A percentile compares a stretch with the other conserved stretches of the same genome.
Conservation (phyloP, 1,140 invertebrate species). For the Pemphigus obesinymphae region DNA sequence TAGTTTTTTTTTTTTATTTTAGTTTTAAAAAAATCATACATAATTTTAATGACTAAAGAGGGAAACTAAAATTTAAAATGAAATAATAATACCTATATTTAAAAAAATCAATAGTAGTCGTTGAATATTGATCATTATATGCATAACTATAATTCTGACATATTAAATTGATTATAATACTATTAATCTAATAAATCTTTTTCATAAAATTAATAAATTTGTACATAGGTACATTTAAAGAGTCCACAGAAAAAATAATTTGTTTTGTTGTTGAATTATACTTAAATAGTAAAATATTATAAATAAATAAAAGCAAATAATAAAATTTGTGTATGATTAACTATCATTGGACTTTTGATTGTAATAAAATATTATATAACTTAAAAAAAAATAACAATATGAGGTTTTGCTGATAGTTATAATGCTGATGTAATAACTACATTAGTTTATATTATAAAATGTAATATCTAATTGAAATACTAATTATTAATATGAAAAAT, state of each 20-base stretch:
- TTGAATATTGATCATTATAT: too few relatives aligned
- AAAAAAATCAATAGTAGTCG: too few relatives aligned
- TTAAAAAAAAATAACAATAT: too few relatives aligned
- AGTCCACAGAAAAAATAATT: not conserved
- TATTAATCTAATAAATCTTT: not conserved
- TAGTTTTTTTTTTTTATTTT: too few relatives aligned
- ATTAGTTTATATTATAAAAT: not conserved
- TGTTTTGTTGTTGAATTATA: not conserved
- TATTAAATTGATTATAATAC: not conserved
- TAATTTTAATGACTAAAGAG: too few relatives aligned
- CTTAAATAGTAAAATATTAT: not conserved
- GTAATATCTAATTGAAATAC: not conserved
- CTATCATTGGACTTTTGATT: not conserved
- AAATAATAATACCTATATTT: too few relatives aligned
- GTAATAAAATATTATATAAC: too few relatives aligned
- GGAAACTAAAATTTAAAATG: too few relatives aligned
- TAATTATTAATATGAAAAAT: not conserved
- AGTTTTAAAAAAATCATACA: too few relatives aligned
- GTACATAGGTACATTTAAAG: not conserved
- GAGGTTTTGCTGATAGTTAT: too few relatives aligned
- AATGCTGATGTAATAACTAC: not conserved
- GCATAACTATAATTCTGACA: too few relatives aligned
- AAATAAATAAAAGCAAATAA: not conserved
- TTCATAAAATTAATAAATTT: not conserved
- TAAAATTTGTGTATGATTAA: not conserved